These are phyloP conservation scores for Mystacornis crossleyi DNA, from an alignment of 2,113 vertebrate species.

Conservation along the genomic window DNA sequence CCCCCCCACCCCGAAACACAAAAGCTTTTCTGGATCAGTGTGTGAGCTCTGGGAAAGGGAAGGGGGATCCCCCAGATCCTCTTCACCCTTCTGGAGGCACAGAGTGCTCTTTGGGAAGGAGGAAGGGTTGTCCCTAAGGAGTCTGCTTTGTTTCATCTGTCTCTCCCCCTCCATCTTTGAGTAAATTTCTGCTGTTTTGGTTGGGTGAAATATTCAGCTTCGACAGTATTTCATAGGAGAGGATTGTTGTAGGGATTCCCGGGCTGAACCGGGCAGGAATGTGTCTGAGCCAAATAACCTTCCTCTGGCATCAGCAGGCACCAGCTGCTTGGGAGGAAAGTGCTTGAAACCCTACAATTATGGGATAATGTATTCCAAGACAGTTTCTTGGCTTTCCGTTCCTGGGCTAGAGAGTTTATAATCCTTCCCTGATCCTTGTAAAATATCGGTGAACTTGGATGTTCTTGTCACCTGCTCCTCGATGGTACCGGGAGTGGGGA, in stretches of 20 bases:
- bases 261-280: neutral
- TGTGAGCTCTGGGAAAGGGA: neutral
- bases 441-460: neutral
- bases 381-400: neutral
- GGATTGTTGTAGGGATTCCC: neutral
- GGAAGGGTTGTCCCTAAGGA: neutral
- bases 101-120: neutral
- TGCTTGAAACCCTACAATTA: slow-evolving; percentile 41
- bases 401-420: neutral
- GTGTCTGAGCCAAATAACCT: neutral
- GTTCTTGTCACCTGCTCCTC: neutral
- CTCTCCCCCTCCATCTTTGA: neutral
- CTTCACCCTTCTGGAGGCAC: accelerated
- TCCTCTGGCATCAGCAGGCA: neutral
- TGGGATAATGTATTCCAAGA: neutral
- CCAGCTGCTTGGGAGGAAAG: slow-evolving; percentile 33
- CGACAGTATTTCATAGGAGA: accelerated
- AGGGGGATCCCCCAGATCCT: neutral
- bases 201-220: neutral
- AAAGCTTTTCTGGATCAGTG: neutral
- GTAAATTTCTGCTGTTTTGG: neutral
- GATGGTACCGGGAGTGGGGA: accelerated
- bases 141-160: neutral
- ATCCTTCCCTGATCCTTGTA: neutral
- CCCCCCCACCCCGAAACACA: accelerated